A percentile compares a stretch with the other conserved stretches of the same genome.
Conservation (phyloP, 2,888 invertebrate species). For the Macaria liturata region DNA sequence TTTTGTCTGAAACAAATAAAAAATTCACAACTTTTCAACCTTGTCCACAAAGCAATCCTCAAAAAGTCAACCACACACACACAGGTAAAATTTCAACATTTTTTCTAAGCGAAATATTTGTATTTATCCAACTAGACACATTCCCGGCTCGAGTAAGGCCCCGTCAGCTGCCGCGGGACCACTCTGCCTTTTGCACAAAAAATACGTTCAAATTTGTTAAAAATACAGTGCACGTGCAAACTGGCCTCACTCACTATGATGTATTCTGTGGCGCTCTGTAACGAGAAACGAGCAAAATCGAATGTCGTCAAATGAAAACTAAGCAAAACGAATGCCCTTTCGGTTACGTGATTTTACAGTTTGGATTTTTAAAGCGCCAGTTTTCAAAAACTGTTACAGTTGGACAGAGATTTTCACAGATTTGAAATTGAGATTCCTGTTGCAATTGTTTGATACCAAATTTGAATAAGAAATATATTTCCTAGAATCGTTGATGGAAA, state of each 20-base stretch:
- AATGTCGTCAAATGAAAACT: constrained; percentile 16
- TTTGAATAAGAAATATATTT: too few species aligned
- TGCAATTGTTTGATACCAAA: too few species aligned
- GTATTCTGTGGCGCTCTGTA: constrained; percentile 1
- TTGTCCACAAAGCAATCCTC: too few species aligned
- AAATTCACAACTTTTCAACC: too few species aligned
- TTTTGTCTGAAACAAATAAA: too few species aligned
- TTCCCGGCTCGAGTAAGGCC: background rate
- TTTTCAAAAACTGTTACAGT: too few species aligned
- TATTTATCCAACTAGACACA: constrained; percentile 5
- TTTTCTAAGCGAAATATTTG: background rate
- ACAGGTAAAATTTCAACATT: background rate
- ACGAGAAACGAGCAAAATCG: constrained; percentile 14
- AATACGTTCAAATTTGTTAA: constrained; percentile 16
- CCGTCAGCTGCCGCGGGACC: constrained; percentile 9
- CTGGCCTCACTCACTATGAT: background rate
- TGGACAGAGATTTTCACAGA: too few species aligned
- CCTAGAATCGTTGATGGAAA: too few species aligned
- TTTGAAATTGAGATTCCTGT: background rate
- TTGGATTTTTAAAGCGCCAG: too few species aligned
- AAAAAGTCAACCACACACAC: too few species aligned
- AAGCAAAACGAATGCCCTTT: constrained; percentile 10
- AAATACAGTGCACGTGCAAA: constrained; percentile 8
- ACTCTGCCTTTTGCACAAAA: constrained; percentile 5
- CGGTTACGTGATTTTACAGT: too few species aligned